Base-by-base conservation (phyloP, 2,113 vertebrate species). In the Mirza zaza region DNA sequence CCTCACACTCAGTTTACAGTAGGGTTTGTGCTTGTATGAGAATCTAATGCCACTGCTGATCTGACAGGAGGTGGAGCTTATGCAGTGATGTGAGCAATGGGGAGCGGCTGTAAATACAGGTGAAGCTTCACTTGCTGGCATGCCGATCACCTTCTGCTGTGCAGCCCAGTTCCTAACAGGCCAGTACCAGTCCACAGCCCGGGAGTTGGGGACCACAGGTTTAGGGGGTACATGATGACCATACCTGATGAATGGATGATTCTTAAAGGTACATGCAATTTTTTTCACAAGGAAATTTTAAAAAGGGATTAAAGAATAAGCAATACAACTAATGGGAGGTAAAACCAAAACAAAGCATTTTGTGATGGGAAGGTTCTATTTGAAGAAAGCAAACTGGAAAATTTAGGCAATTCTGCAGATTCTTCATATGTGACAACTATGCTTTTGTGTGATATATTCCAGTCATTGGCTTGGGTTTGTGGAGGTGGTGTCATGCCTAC, bases 371-470 rank as follows among this genome's bases (percentile, higher is more conserved):
- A 39, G 39, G 2, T 5, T 42, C 29, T 17, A 0, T 29, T 39
- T 13, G 73, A 87, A 71, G 59, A 42, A 52, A 32, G n/a, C 18
- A 45, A 63, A 29, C 50, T 20, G 15, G 45, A 63, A 68, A 20
- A 25, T 0, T 1, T 1, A 83, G 18, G 14, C 12, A 10, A 55
- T 23, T 73, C 27, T 12, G 14, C 0, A 1, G 6, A 7, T 23
- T 34, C 29, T 79, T 65, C 20, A 0, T 21, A 29, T 2, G 0
- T 14, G 57, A 75, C 14, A 29, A 39, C 55, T 48, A 1, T 5
- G 17, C 20, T 59, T 65, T 42, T 5, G 6, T 15, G 42, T 32
- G 70, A 34, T 23, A 8, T 10, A 83, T 25, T 52, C 63, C 50
- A 48, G 8, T 34, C 59, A 1, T 2, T 11, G 18, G 29, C 42